Evolutionary conservation across 2,888 invertebrate genomes (phyloP).

Genomic region (Mongoloraphidia duomilia): DNA sequence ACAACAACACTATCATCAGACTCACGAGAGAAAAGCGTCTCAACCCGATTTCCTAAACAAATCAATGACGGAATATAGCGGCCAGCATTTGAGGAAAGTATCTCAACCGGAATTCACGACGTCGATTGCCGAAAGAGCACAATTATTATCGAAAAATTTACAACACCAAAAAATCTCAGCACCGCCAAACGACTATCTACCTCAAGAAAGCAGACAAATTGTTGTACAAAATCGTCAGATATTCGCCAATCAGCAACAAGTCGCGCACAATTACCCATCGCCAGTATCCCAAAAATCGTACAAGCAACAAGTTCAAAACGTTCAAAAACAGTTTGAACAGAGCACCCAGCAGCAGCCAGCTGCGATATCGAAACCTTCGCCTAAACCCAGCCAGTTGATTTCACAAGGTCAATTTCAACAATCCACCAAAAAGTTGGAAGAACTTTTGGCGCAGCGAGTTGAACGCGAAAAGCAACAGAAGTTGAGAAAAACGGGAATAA

Average conservation of each 20-base stretch:
- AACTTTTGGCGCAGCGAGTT: slow-evolving; percentile 28
- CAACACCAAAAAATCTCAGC: slow-evolving; percentile 4
- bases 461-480: slow-evolving; percentile 23
- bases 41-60: slow-evolving; percentile 5
- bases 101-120: slow-evolving; percentile 6
- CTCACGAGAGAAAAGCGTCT: slow-evolving; percentile 4
- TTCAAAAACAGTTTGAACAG: slow-evolving; percentile 8
- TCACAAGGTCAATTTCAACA: slow-evolving; percentile 29
- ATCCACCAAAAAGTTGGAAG: slow-evolving; percentile 31
- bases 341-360: slow-evolving; percentile 9
- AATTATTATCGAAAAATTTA: slow-evolving; percentile 12
- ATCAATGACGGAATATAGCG: slow-evolving; percentile 3
- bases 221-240: slow-evolving; percentile 20
- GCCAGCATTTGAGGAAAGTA: not conserved
- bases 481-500: slow-evolving; percentile 18
- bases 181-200: slow-evolving; percentile 17
- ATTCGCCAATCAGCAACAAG: slow-evolving; percentile 14
- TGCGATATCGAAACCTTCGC: slow-evolving; percentile 17
- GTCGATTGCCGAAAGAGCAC: slow-evolving; percentile 18
- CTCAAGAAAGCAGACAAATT: slow-evolving; percentile 17
- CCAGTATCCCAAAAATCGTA: too few species aligned
- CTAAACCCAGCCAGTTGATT: slow-evolving; percentile 16
- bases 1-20: slow-evolving; percentile 2
- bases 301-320: not conserved
- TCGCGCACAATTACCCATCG: not conserved